Evolutionary conservation across 2,113 vertebrate species (phyloP).

Genomic region (Rynchops niger): DNA sequence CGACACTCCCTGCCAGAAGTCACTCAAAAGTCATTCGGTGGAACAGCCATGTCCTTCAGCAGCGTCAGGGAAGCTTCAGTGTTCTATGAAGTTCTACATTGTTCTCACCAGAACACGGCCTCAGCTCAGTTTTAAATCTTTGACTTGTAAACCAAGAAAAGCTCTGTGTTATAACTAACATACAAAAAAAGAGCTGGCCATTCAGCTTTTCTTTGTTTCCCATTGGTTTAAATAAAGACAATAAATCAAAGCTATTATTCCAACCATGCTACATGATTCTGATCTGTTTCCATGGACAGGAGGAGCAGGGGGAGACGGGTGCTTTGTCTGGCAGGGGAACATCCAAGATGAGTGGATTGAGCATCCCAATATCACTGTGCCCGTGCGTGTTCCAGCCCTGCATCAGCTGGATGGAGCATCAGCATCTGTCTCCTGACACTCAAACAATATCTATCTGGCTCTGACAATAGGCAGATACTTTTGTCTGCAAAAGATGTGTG

Average conservation of each 20-base stretch:
- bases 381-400: not conserved
- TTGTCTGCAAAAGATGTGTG: not conserved
- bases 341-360: not conserved
- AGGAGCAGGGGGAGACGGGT: not conserved
- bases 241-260: not conserved
- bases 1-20: not conserved
- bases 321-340: not conserved
- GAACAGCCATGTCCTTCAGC: not conserved
- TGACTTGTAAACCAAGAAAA: not conserved
- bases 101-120: not conserved
- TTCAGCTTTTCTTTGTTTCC: not conserved
- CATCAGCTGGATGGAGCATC: not conserved
- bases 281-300: not conserved
- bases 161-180: not conserved
- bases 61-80: not conserved
- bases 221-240: not conserved
- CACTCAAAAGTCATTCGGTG: not conserved
- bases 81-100: not conserved
- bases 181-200: not conserved
- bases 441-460: not conserved
- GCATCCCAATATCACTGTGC: not conserved
- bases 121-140: not conserved
- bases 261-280: not conserved
- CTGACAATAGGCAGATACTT: not conserved
- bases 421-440: fast-evolving